These are phyloP conservation scores for Chaetops frenatus DNA, from an alignment of 2,113 vertebrate species.

Conservation along the genomic window DNA sequence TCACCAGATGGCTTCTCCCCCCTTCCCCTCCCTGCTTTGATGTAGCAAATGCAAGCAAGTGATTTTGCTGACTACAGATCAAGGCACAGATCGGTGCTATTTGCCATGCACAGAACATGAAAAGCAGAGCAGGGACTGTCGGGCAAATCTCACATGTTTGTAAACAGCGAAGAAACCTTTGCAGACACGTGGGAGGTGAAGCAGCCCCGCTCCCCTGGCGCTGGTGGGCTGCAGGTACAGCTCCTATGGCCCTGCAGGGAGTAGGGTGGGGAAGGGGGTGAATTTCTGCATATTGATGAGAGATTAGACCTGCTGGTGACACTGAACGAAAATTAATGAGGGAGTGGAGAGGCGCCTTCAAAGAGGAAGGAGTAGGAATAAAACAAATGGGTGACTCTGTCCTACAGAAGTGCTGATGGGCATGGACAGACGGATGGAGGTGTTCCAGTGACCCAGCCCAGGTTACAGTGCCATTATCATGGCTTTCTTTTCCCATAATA, in stretches of 20 bases:
- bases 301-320: neutral
- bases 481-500: neutral
- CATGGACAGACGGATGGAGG: fast-evolving
- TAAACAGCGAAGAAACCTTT: neutral
- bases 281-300: neutral
- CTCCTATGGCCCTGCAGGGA: neutral
- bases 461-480: neutral
- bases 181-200: neutral
- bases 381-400: neutral
- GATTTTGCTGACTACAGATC: constrained; percentile 58
- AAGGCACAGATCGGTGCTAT: constrained; percentile 30
- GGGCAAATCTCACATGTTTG: neutral
- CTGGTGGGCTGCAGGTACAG: neutral
- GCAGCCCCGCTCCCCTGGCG: fast-evolving
- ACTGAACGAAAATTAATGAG: neutral
- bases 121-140: neutral
- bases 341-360: neutral
- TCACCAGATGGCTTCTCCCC: constrained; percentile 46
- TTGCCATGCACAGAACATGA: constrained; percentile 9
- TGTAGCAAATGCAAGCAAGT: constrained; percentile 13
- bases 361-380: neutral
- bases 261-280: neutral
- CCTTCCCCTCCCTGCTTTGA: neutral
- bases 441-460: neutral
- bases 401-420: neutral